phyloP scores from a whole-genome alignment of 2,113 vertebrate species.

The Scolopax mira region DNA sequence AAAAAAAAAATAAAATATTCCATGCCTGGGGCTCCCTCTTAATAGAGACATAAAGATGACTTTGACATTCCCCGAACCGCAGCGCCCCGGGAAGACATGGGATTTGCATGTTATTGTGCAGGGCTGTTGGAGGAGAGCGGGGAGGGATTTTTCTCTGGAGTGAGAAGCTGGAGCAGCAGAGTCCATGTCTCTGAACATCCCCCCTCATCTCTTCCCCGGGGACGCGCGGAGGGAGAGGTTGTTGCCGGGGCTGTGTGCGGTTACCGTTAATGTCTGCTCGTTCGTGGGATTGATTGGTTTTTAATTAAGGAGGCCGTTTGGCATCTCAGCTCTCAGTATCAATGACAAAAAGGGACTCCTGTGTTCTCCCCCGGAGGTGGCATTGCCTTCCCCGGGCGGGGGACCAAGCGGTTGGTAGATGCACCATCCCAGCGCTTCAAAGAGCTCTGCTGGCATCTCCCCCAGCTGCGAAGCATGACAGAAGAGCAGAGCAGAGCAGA shows the following conservation, averaged over 20 bases:
- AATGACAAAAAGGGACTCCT: conserved; percentile 20
- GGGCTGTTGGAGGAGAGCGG: conserved; percentile 10
- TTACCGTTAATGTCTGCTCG: conserved; percentile 7
- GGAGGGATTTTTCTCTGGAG: conserved; percentile 24
- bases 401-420: not conserved
- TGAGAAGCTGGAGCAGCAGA: conserved; percentile 35
- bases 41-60: conserved; percentile 64
- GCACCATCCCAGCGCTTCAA: conserved; percentile 35
- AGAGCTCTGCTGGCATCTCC: conserved; percentile 41
- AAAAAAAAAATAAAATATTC: conserved; percentile 35
- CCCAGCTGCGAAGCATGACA: not conserved
- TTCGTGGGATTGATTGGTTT: conserved; percentile 33
- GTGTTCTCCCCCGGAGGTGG: conserved; percentile 32
- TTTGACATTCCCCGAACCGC: conserved; percentile 53
- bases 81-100: conserved; percentile 37
- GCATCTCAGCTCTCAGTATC: conserved; percentile 5
- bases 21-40: conserved; percentile 59
- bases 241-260: conserved; percentile 36
- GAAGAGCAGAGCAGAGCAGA: not conserved
- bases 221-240: not conserved
- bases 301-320: conserved; percentile 35
- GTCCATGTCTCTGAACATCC: conserved; percentile 16
- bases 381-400: not conserved
- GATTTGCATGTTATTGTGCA: conserved; percentile 55
- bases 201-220: not conserved